These are phyloP conservation scores for Otocyon megalotis DNA, from an alignment of 2,113 vertebrate species.

Conservation along the genomic window DNA sequence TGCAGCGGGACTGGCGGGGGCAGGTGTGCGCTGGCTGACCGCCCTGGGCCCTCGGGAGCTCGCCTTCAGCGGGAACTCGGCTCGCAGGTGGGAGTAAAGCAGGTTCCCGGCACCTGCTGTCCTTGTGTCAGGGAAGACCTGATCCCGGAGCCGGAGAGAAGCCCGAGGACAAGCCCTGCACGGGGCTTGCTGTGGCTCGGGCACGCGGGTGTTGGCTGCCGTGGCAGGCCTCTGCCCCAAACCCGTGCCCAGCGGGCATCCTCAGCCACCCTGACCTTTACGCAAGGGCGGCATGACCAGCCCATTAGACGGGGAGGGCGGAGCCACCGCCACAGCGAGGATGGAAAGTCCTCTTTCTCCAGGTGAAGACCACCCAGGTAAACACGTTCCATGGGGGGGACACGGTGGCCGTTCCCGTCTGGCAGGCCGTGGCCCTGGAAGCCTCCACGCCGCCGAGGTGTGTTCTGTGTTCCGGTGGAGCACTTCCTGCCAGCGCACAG, in stretches of 20 bases:
- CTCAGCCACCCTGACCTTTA: background rate
- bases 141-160: background rate
- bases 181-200: background rate
- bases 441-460: no score
- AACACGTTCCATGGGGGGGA: rapidly evolving
- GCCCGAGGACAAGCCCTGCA: background rate
- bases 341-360: background rate
- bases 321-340: background rate
- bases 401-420: rapidly evolving
- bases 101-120: background rate
- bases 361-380: rapidly evolving
- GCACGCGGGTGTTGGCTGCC: rapidly evolving
- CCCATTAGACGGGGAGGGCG: background rate
- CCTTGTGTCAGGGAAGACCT: background rate
- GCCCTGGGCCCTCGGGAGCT: background rate
- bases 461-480: no score
- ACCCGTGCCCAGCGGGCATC: background rate
- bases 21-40: background rate
- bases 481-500: no score
- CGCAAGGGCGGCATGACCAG: background rate
- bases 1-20: rapidly evolving
- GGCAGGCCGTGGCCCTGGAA: no score
- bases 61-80: rapidly evolving
- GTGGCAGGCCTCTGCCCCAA: background rate
- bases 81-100: rapidly evolving